These are phyloP conservation scores for Clarias batrachus DNA, from an alignment of 2,113 vertebrate species.

Conservation along the genomic window DNA sequence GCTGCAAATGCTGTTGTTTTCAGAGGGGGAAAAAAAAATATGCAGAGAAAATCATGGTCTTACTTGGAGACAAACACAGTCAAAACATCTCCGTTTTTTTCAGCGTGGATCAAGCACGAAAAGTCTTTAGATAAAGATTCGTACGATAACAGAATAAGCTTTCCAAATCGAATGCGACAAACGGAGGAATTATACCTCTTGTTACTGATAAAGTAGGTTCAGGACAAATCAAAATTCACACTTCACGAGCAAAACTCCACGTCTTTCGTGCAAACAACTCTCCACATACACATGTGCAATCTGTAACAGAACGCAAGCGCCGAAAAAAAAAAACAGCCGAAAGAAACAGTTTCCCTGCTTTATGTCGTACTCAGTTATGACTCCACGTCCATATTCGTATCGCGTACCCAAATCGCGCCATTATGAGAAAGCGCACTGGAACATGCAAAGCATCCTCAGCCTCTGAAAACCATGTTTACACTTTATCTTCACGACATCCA, in stretches of 20 bases:
- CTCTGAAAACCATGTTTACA: background rate
- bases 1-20: slow-evolving; percentile 57
- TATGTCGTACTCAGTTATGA: slow-evolving; percentile 72
- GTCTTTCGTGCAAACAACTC: slow-evolving; percentile 56
- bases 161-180: slow-evolving; percentile 41
- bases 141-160: background rate
- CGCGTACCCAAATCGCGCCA: slow-evolving; percentile 70
- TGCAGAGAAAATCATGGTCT: slow-evolving; percentile 20
- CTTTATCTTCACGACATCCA: background rate
- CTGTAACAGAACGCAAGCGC: background rate
- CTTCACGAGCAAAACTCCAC: slow-evolving; percentile 55
- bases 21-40: slow-evolving; percentile 14
- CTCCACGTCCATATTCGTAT: slow-evolving; percentile 69
- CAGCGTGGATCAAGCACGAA: background rate
- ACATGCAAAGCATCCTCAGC: slow-evolving; percentile 38
- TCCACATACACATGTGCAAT: slow-evolving; percentile 3
- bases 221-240: slow-evolving; percentile 52
- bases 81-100: slow-evolving; percentile 37
- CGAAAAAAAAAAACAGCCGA: background rate
- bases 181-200: slow-evolving; percentile 1
- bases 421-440: slow-evolving; percentile 44
- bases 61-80: slow-evolving; percentile 36
- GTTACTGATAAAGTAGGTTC: slow-evolving; percentile 15
- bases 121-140: background rate
- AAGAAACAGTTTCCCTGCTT: slow-evolving; percentile 60